These are phyloP conservation scores for Daphoenositta chrysoptera DNA, from an alignment of 2,113 vertebrate genomes.

Conservation along the genomic window DNA sequence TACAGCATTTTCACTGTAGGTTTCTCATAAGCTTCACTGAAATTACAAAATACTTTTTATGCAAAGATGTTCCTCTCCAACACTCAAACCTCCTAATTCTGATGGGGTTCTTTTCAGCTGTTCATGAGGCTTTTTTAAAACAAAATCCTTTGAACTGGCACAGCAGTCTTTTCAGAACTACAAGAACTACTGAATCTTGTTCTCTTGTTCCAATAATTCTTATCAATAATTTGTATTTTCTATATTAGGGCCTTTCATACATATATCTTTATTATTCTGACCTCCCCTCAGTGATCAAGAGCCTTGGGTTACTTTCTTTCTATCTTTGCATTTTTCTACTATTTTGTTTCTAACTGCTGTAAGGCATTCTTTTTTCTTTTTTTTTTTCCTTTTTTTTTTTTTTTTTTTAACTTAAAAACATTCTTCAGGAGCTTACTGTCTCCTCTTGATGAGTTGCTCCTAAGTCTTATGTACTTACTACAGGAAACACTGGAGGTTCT, in stretches of 20 bases:
- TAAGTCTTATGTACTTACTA: constrained; percentile 54
- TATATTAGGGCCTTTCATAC: not conserved
- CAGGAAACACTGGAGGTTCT: constrained; percentile 82
- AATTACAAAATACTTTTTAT: not conserved
- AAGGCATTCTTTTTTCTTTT: not conserved
- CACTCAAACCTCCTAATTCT: not conserved
- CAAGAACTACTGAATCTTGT: not conserved
- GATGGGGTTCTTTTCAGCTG: not conserved
- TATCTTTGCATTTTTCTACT: not conserved
- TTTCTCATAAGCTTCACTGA: not conserved
- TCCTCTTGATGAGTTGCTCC: not conserved
- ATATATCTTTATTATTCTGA: not conserved
- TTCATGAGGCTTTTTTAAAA: not conserved
- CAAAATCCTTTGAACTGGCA: not conserved
- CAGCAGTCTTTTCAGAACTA: not conserved
- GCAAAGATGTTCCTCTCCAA: not conserved
- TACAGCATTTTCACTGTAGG: not conserved
- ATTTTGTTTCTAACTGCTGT: not conserved
- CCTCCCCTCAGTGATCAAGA: not conserved
- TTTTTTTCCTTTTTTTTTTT: too few relatives aligned
- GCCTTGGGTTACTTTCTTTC: not conserved
- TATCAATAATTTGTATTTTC: not conserved
- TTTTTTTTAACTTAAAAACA: not conserved
- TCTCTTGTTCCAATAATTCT: not conserved
- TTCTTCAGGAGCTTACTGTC: not conserved